phyloP scores from a whole-genome alignment of 2,113 vertebrate genomes.

The Corvus hawaiiensis region DNA sequence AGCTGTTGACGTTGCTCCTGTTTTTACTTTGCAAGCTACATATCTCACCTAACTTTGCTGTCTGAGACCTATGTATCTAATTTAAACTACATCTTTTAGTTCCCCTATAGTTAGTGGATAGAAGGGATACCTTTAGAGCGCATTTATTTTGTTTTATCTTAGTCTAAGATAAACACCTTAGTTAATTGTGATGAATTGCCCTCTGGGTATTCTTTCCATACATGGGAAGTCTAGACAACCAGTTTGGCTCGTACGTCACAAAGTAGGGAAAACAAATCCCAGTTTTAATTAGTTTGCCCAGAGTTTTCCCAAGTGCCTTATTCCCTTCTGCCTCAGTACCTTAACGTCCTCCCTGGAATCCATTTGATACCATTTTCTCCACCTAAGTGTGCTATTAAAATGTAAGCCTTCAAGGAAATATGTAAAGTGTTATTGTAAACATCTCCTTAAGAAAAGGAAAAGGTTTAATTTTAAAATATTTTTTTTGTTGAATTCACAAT shows the following conservation, averaged over 20 bases:
- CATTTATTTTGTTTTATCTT: background rate
- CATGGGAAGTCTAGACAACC: background rate
- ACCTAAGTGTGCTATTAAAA: background rate
- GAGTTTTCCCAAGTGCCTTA: background rate
- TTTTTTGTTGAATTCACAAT: background rate
- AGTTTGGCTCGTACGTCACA: background rate
- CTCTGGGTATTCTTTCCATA: background rate
- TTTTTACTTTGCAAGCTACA: background rate
- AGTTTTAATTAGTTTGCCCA: background rate
- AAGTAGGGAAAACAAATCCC: background rate
- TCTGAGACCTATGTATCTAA: background rate
- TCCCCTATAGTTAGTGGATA: background rate
- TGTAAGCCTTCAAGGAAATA: background rate
- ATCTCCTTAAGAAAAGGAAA: background rate
- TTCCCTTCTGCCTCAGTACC: background rate
- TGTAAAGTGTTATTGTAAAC: background rate
- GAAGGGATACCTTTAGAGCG: background rate
- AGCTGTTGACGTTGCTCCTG: background rate
- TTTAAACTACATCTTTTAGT: background rate
- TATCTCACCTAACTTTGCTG: background rate
- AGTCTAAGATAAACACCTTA: background rate
- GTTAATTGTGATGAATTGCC: background rate
- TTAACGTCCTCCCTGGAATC: background rate
- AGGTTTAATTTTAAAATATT: background rate
- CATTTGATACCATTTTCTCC: background rate